Base-by-base conservation (phyloP, 2,113 vertebrate species). In the Nettapus auritus region DNA sequence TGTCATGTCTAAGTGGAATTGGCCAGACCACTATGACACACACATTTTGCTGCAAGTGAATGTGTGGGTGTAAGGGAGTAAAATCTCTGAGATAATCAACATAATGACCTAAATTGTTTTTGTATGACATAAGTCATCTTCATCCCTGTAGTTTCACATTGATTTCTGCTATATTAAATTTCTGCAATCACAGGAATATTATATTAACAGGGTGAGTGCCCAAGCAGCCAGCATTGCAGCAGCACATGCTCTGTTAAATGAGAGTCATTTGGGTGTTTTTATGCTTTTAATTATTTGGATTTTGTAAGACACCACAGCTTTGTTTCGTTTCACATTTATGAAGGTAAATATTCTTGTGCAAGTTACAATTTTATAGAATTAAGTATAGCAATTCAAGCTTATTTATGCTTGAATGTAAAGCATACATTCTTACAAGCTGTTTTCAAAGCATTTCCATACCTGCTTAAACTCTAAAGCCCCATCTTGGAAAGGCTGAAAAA, bases 341-440 rank as follows among this genome's bases (percentile, higher is more conserved):
- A 56, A 66, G 52, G 53, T 18, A 82, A 56, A 79, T 66, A 48
- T 33, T 82, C 13, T 48, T 59, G 13, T 34, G 20, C 29, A 78
- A 60, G 53, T 48, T 33, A 29, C 22, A 50, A 6, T 88, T 33
- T 26, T 60, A n/a, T 26, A 83, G 57, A 40, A 81, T 83, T 44
- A 34, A 44, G 29, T 44, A 31, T 50, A 60, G 38, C 13, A 36
- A 33, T 84, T 92, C 53, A 42, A 78, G 36, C 19, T 84, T 95
- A 62, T 91, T 92, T 89, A 48, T 90, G 53, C 29, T 88, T 60
- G 29, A 67, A 94, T 81, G 13, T 86, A 90, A 84, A 70, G n/a
- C 21, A 15, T 75, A 33, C 42, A 21, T 88, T 53, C 62, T 85
- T 91, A 86, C 4, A 1, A 56, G 52, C 29, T 68, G 68, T 70